Base-by-base conservation (phyloP, 2,797 vertebrate species). In the Cetoscarus ocellatus region DNA sequence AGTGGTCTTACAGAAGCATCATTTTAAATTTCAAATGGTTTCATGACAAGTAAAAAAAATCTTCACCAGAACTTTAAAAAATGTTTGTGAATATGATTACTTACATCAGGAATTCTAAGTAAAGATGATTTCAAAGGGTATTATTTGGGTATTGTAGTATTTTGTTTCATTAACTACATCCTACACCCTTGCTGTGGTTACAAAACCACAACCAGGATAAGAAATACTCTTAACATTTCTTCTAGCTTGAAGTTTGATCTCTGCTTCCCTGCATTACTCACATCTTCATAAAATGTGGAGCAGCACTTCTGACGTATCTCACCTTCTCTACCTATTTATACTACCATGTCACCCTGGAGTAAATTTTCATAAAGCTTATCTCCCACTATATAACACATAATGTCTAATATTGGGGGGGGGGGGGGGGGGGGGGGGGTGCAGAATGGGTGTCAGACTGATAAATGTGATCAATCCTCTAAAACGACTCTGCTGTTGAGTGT, bases 301-400 rank as follows among this genome's bases (percentile, higher is more conserved):
- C 71, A 57, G 61, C 47, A 10, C 50, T 56, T 55, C 8, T 62
- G 54, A 74, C 77, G 75, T 77, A 77, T 66, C 67, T 82, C 75
- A 77, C 66, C 74, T 79, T 54, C 47, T 13, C 59, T 67, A 57
- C 48, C 67, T 80, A 67, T 83, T 86, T 81, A 73, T 83, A 52
- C 61, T 35, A 67, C 45, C 44, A 42, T 79, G 78, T 84, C 77
- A 77, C 75, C 44, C 45, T 17, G 54, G 60, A 82, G 69, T 77
- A 70, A 34, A 82, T 86, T 80, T 80, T 69, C 80, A 79, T 81
- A 43, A 83, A 78, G 82, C 76, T 66, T 75, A 87, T 88, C 70
- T 82, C 34, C 58, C 49, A 64, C 62, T 60, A 49, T 79, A 77
- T 77, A 73, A 86, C 73, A 76, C 61, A 69, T 67, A 74, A 82